Base-by-base conservation (phyloP, 2,113 vertebrate species). In the Oriolus oriolus region DNA sequence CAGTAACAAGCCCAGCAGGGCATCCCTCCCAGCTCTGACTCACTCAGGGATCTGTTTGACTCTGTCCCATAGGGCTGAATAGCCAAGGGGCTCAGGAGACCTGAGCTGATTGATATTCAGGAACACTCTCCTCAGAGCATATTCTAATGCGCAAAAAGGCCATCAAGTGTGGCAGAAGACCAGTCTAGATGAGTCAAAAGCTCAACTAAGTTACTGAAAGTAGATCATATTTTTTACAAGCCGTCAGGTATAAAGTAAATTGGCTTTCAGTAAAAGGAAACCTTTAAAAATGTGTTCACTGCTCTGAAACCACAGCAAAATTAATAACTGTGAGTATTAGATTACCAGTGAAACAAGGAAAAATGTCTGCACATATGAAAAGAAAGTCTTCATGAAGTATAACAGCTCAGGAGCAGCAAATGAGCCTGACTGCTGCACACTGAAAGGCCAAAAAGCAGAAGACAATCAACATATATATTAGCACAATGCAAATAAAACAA, bases 261-360 rank as follows among this genome's bases (percentile, higher is more conserved):
- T 69, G 41, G 26, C 57, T 91, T 90, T 82, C 81, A 42, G 73
- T 91, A 89, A 91, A 91, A 84, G 87, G 75, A 94, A 92, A 92
- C 73, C n/a, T 84, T 89, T 84, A 63, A 88, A 89, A 87, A 68
- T 60, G 41, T 80, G 70, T 57, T 96, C 89, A 69, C 30, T 57
- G 41, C 28, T 30, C 84, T 87, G 89, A 89, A 89, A 73, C 84
- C 56, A 73, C 28, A 69, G 77, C 47, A 89, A 91, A 89, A 93
- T 85, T 93, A 87, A 45, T 84, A 89, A 85, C 66, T 61, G 11
- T 26, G 64, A 93, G 74, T 18, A 71, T 69, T 78, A 76, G 0
- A 1, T 64, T 87, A 60, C 80, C 56, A 82, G 26, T 71, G 57
- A 92, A 92, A 86, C 14, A 84, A 81, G n/a, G 26, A 81, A 30